Conservation (phyloP, 2,888 invertebrate species). For the Cephus nigrinus region DNA sequence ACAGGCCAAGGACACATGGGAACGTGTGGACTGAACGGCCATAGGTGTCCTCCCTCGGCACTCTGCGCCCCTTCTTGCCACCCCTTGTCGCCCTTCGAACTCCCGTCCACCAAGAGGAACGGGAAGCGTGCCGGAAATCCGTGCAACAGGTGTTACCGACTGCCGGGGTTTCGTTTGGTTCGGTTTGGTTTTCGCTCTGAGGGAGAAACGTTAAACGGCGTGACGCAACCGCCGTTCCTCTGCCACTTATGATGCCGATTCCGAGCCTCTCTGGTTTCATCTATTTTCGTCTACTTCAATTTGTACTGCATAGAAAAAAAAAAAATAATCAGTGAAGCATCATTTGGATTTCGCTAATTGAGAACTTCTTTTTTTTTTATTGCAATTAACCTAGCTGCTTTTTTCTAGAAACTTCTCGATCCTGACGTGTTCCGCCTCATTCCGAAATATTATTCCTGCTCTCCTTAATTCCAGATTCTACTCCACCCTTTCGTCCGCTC, state of each 20-base stretch:
- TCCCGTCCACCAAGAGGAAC: conserved; percentile 24
- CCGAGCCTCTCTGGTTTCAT: neutral
- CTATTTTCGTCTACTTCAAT: conserved; percentile 21
- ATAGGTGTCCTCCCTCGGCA: neutral
- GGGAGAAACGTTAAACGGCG: neutral
- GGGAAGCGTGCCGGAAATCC: conserved; percentile 61
- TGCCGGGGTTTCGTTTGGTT: conserved; percentile 41
- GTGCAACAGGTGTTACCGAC: conserved; percentile 61
- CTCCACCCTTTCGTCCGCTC: neutral
- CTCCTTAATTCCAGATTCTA: neutral
- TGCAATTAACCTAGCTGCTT: conserved; percentile 24
- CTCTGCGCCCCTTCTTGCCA: neutral
- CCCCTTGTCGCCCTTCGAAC: neutral
- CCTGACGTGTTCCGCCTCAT: neutral
- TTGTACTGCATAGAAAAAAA: conserved; percentile 27
- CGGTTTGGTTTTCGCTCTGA: conserved; percentile 33
- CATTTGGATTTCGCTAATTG: conserved; percentile 37
- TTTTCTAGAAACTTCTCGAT: neutral
- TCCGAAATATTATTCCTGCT: neutral
- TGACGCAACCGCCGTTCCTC: neutral
- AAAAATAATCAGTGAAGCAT: conserved; percentile 23
- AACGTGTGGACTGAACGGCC: conserved; percentile 10
- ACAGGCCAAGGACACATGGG: conserved; percentile 24
- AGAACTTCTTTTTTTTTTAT: conserved; percentile 28
- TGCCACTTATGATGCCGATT: neutral